Conservation (phyloP, 1,140 invertebrate genomes). For the Drosophila triauraria region DNA sequence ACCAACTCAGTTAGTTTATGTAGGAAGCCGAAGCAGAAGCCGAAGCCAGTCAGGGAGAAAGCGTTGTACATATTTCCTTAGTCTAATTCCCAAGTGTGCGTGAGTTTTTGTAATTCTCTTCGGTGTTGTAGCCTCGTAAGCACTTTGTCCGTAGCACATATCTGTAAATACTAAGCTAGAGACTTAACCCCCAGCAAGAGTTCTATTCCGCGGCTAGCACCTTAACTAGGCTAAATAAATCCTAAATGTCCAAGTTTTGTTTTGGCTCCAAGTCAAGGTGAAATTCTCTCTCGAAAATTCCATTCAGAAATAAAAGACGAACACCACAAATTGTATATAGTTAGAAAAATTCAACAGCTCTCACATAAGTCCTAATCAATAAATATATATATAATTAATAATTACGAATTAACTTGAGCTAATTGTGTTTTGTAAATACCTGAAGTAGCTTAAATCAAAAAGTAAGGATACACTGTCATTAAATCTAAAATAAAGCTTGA, state of each 20-base stretch:
- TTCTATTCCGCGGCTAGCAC: conserved; percentile 30
- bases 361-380: conserved; percentile 58
- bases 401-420: conserved; percentile 27
- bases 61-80: conserved; percentile 64
- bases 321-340: conserved; percentile 57
- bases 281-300: conserved; percentile 34
- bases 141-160: conserved; percentile 48
- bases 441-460: conserved; percentile 67
- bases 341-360: conserved; percentile 61
- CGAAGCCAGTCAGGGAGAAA: conserved; percentile 17
- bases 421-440: conserved; percentile 69
- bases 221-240: conserved; percentile 26
- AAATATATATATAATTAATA: conserved; percentile 13
- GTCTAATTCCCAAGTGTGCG: conserved; percentile 41
- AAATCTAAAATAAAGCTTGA: conserved; percentile 37
- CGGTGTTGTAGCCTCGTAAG: conserved; percentile 34
- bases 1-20: conserved; percentile 86
- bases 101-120: conserved; percentile 40
- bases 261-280: conserved; percentile 62
- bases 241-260: conserved; percentile 19
- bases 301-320: conserved; percentile 24
- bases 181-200: conserved; percentile 13
- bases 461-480: conserved; percentile 29
- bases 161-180: conserved; percentile 43
- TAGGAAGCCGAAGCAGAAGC: conserved; percentile 30